Evolutionary conservation across 1,140 invertebrate species (phyloP), one percentile per base, ranked within the genome.

Genomic region (Scaptomyza pallida): DNA sequence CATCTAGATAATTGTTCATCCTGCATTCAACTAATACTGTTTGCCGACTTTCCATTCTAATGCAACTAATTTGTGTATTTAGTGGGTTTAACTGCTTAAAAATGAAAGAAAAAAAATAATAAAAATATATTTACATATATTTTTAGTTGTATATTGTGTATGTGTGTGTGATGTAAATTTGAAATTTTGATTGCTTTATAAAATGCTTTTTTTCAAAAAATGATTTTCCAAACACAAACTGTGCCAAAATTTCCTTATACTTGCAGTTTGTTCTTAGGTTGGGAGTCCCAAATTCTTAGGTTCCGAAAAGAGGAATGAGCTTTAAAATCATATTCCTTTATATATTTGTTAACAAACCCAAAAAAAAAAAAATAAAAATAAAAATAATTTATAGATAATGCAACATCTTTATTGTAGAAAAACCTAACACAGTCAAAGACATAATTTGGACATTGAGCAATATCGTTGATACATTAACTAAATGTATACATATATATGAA

Each of bases 341-440:
- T n/a, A n/a, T n/a, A n/a, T n/a, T n/a, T n/a, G n/a, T n/a, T n/a
- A n/a, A n/a, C n/a, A n/a, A n/a, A n/a, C n/a, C 6, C 1, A 23
- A 26, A 26, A 26, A 4, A 2, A 5, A 26, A 5, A 5, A 26
- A 6, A 4, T 26, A 4, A 26, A 26, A 26, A 26, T 6, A 26
- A 0, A 26, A 26, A 26, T 6, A 26, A 6, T 26, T 26, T 26
- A 4, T 4, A 16, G 21, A 15, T 33, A 67, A 59, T 43, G 33
- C 21, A 68, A 60, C 45, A 9, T 35, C 26, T 61, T 52, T 61
- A 52, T 68, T 68, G 17, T 61, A 68, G 30, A 67, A 44, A 67
- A 57, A 26, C 23, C 17, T 43, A 8, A 47, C 40, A 55, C 51
- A 63, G n/a, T 51, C 35, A 59, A n/a, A 12, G 16, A 59, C 16